These are phyloP conservation scores for Sinohyriopsis cumingii DNA, from an alignment of 2,888 invertebrate genomes.

Conservation along the genomic window DNA sequence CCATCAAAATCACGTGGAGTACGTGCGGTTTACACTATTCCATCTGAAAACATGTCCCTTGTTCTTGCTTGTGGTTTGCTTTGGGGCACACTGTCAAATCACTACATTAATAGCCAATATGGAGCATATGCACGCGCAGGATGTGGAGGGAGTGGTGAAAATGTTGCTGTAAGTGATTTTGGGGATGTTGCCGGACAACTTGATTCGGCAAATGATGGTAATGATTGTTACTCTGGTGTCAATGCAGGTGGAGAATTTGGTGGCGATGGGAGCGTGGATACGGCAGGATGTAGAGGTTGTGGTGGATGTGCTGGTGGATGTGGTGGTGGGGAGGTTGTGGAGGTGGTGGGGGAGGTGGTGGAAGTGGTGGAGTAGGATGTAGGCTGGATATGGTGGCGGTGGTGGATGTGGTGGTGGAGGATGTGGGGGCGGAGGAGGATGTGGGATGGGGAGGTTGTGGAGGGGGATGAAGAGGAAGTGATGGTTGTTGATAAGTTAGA, in stretches of 20 bases:
- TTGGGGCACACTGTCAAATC: slow-evolving; percentile 62
- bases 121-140: slow-evolving; percentile 8
- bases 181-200: not conserved
- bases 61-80: slow-evolving; percentile 72
- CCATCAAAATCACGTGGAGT: slow-evolving; percentile 4
- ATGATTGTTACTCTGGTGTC: slow-evolving; percentile 1
- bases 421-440: slow-evolving; percentile 6
- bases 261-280: not conserved
- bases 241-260: slow-evolving; percentile 26
- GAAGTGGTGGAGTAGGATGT: slow-evolving; percentile 1
- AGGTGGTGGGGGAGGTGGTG: too few relatives aligned
- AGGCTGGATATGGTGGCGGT: slow-evolving; percentile 5
- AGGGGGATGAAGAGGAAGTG: slow-evolving; percentile 5
- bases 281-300: slow-evolving; percentile 2
- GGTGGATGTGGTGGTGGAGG: slow-evolving; percentile 1
- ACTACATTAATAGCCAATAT: slow-evolving; percentile 34
- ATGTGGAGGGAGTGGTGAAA: slow-evolving; percentile 2
- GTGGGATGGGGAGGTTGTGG: slow-evolving; percentile 12
- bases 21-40: slow-evolving; percentile 21
- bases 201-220: not conserved
- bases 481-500: slow-evolving; percentile 7
- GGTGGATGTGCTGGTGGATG: slow-evolving; percentile 24
- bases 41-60: slow-evolving; percentile 60
- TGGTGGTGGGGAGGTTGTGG: slow-evolving; percentile 6
- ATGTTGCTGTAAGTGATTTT: slow-evolving; percentile 4